Evolutionary conservation across 2,888 invertebrate species (phyloP).

Genomic region (Drosophila pseudotalamancana): DNA sequence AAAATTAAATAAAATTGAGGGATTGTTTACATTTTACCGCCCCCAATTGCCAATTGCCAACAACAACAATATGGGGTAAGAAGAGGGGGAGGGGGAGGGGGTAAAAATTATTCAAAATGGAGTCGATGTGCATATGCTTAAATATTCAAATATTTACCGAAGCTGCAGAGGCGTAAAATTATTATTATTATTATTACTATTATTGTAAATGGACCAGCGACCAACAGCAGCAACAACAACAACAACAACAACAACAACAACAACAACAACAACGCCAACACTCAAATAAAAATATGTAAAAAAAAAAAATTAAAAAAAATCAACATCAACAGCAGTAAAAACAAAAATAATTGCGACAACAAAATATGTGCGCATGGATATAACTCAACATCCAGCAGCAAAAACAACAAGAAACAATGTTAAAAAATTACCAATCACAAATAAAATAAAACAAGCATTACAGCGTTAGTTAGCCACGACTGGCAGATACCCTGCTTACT

Average conservation of each 20-base stretch:
- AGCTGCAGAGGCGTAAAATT: slow-evolving; percentile 63
- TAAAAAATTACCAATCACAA: slow-evolving; percentile 28
- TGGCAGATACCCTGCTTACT: too few relatives aligned
- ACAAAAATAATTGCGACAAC: slow-evolving; percentile 50
- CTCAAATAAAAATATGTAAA: slow-evolving; percentile 8
- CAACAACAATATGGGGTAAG: neutral
- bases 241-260: slow-evolving; percentile 5
- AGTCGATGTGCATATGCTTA: slow-evolving; percentile 67
- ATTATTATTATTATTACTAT: slow-evolving; percentile 64
- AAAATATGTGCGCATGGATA: slow-evolving; percentile 13
- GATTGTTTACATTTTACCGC: slow-evolving; percentile 40
- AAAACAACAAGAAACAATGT: slow-evolving; percentile 13
- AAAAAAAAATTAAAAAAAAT: neutral
- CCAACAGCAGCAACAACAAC: slow-evolving; percentile 17
- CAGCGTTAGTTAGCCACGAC: too few relatives aligned
- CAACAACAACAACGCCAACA: neutral
- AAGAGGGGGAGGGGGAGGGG: neutral
- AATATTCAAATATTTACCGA: slow-evolving; percentile 75
- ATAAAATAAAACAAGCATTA: neutral
- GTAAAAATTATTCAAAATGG: slow-evolving; percentile 19
- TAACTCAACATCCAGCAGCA: slow-evolving; percentile 4
- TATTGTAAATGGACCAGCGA: slow-evolving; percentile 62
- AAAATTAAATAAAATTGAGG: slow-evolving; percentile 47
- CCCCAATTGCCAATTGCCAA: slow-evolving; percentile 14
- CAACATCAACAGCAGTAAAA: slow-evolving; percentile 21